Base-by-base conservation (phyloP, 2,113 vertebrate species). In the Phasianus colchicus region DNA sequence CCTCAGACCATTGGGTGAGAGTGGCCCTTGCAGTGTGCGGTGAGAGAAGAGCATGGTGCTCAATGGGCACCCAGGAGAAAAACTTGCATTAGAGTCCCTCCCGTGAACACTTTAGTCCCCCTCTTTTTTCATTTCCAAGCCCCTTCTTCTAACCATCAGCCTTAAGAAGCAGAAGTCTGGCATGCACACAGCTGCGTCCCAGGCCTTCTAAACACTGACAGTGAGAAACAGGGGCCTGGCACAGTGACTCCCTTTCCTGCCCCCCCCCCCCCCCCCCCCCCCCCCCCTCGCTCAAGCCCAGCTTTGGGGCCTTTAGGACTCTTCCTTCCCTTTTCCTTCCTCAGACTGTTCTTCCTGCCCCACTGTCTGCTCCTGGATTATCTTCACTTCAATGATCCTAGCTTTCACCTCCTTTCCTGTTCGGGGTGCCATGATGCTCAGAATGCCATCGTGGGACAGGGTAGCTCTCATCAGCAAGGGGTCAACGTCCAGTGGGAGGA, bases 401-500 rank as follows among this genome's bases (percentile, higher is more conserved):
- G 98, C 97, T 71, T 98, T 96, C 90, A 97, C 63, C 54, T 98
- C 97, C 38, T 90, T 96, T 54, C 98, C 98, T 0, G 97, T 98
- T 24, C 98, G 95, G 27, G 98, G 98, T 7, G 98, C 98, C 94
- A 98, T 98, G 7, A 98, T 90, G 79, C 98, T 98, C 58, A 99
- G 96, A 92, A 99, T 98, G 87, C 98, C 98, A 3, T 99, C 98
- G 0, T 99, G 98, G 71, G 98, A 98, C 92, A 99, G 87, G 0
- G 97, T 97, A 12, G 98, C 98, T 30, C 97, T 98, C 66, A 99
- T 97, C 63, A 98, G 93, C 84, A 98, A 90, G 34, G 98, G 98
- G 60, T 98, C 98, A 0, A 98, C 98, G 40, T 98, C 98, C 45
- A 98, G 94, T 5, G 98, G 98, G 57, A 99, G 98, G 88, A 99